These are phyloP conservation scores for Agrochola lota DNA, from an alignment of 2,888 invertebrate species.

Conservation along the genomic window DNA sequence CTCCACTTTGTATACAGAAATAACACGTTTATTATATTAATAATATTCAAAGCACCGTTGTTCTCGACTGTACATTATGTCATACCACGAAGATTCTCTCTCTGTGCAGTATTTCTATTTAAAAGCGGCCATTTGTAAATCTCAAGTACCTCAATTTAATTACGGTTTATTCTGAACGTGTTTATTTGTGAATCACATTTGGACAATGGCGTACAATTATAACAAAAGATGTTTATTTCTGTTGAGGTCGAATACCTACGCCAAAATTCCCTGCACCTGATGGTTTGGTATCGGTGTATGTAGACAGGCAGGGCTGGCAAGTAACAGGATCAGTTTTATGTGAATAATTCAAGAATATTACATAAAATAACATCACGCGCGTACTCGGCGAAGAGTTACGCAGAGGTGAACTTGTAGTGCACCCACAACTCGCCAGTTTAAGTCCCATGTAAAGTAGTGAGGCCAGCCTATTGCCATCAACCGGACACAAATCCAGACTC, in stretches of 20 bases:
- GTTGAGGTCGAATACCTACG: constrained; percentile 82
- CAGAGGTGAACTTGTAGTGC: too few relatives aligned
- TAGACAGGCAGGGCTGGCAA: constrained; percentile 36
- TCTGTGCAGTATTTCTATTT: constrained; percentile 52
- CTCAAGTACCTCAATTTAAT: constrained; percentile 57
- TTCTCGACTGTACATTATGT: constrained; percentile 40
- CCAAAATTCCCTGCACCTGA: constrained; percentile 76
- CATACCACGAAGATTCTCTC: constrained; percentile 40
- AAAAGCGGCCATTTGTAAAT: constrained; percentile 58
- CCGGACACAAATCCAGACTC: too few relatives aligned
- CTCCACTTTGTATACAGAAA: constrained; percentile 16
- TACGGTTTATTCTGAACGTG: constrained; percentile 72
- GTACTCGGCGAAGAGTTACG: too few relatives aligned
- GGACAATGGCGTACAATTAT: constrained; percentile 79
- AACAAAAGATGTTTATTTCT: constrained; percentile 80
- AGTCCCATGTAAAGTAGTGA: too few relatives aligned
- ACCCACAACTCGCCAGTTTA: too few relatives aligned
- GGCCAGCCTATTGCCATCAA: too few relatives aligned
- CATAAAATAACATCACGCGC: too few relatives aligned
- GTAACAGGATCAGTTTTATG: not conserved
- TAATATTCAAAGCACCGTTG: constrained; percentile 36
- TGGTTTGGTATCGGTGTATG: constrained; percentile 63
- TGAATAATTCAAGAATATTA: not conserved
- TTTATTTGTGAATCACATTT: constrained; percentile 74
- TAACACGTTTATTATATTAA: constrained; percentile 41